A percentile compares a stretch with the other conserved stretches of the same genome.
Conservation (phyloP, 2,113 vertebrate genomes). For the Microcebus jonahi region DNA sequence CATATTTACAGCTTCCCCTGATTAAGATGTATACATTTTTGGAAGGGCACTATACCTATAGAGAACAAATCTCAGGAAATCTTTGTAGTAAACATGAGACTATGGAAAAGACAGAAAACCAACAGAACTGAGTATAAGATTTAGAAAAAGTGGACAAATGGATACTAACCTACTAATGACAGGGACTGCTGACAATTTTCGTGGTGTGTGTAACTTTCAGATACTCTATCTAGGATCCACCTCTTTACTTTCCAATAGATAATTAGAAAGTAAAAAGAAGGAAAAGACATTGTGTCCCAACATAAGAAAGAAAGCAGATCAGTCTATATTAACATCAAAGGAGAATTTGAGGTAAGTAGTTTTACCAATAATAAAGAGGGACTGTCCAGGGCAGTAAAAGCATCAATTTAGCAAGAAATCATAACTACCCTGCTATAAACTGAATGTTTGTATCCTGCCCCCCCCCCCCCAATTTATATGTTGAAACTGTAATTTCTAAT, state of each 20-base stretch:
- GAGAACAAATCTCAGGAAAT: background rate
- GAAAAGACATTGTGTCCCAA: background rate
- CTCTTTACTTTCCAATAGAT: background rate
- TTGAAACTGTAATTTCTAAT: background rate
- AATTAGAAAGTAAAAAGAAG: background rate
- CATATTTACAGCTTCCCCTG: too few relatives aligned
- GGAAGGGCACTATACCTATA: background rate
- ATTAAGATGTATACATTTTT: background rate
- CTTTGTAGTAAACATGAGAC: background rate
- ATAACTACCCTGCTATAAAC: background rate
- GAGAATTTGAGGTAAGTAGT: background rate
- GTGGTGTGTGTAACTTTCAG: background rate
- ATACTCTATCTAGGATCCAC: background rate
- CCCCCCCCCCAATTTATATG: too few relatives aligned
- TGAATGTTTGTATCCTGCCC: background rate
- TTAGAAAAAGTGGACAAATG: background rate
- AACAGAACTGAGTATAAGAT: background rate
- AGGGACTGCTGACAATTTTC: background rate
- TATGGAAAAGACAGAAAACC: background rate
- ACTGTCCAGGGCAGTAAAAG: background rate
- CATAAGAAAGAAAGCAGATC: background rate
- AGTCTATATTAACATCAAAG: background rate
- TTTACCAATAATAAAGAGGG: background rate
- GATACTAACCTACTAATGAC: background rate
- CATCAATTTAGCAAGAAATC: background rate